Percentiles rank a stretch among this genome's conserved stretches.
These are phyloP conservation scores for Salticus scenicus DNA, from an alignment of 2,888 invertebrate species.

Conservation along the genomic window DNA sequence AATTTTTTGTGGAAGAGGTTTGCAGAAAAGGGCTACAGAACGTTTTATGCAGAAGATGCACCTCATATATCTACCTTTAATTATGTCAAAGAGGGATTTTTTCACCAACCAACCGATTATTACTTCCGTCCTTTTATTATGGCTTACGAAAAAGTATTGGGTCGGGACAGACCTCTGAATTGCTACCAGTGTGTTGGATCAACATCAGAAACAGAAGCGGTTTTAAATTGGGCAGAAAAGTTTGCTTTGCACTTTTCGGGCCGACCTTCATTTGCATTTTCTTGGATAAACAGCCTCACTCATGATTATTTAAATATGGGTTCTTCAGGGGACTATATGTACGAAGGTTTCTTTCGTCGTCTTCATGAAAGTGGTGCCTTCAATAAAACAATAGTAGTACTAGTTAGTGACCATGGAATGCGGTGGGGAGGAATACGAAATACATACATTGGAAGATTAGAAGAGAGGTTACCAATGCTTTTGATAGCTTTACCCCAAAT, in stretches of 20 bases:
- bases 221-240: constrained; percentile 45
- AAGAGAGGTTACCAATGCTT: constrained; percentile 76
- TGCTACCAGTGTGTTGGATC: constrained; percentile 60
- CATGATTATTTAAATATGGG: constrained; percentile 75
- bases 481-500: constrained; percentile 81
- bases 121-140: constrained; percentile 75
- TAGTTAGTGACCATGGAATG: constrained; percentile 76
- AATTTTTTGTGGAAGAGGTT: constrained; percentile 75
- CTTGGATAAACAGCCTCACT: constrained; percentile 75
- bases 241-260: constrained; percentile 50
- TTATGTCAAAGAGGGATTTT: constrained; percentile 74
- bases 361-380: constrained; percentile 78
- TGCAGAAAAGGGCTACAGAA: constrained; percentile 73
- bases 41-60: constrained; percentile 75
- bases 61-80: constrained; percentile 75
- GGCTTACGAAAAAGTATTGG: constrained; percentile 73
- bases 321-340: constrained; percentile 74
- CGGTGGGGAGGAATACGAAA: constrained; percentile 75
- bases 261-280: constrained; percentile 73
- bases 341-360: constrained; percentile 79
- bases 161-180: constrained; percentile 23
- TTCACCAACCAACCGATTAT: constrained; percentile 74
- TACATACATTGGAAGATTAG: constrained; percentile 75
- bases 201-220: constrained; percentile 63
- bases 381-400: constrained; percentile 65